These are phyloP conservation scores for Vidua macroura DNA, from an alignment of 2,113 vertebrate genomes.

Conservation along the genomic window DNA sequence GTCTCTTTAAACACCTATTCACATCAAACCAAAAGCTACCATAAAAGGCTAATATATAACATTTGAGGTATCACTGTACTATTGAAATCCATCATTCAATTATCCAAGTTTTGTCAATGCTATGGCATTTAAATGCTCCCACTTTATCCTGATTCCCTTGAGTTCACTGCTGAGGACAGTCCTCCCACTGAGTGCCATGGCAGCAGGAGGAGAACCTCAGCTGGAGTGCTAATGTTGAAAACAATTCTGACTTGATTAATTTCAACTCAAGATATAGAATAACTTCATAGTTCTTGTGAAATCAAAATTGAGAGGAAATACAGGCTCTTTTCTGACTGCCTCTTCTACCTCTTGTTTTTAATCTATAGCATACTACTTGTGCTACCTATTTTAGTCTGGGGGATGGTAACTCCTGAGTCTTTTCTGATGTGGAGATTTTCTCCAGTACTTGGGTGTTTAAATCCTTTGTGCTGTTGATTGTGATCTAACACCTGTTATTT, in stretches of 20 bases:
- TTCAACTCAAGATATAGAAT: background rate
- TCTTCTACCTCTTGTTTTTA: background rate
- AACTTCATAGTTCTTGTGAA: background rate
- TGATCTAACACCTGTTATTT: conserved; percentile 16
- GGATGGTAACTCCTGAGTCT: background rate
- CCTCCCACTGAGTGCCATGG: background rate
- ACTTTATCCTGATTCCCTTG: background rate
- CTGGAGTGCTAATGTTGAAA: background rate
- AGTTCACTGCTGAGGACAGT: background rate
- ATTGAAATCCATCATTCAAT: background rate
- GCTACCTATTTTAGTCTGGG: background rate
- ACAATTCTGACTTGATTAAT: background rate
- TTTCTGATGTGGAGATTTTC: conserved; percentile 40
- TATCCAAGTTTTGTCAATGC: background rate
- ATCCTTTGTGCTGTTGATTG: conserved; percentile 32
- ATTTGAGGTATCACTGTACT: background rate
- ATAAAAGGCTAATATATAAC: background rate
- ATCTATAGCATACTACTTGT: background rate
- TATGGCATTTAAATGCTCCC: background rate
- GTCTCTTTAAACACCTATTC: background rate
- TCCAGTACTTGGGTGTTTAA: background rate
- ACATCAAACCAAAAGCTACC: background rate
- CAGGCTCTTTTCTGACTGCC: background rate
- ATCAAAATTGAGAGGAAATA: background rate
- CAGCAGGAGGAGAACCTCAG: background rate